Evolutionary conservation across 2,113 vertebrate species (phyloP), one percentile per base, ranked within the genome.

Genomic region (Canis aureus): DNA sequence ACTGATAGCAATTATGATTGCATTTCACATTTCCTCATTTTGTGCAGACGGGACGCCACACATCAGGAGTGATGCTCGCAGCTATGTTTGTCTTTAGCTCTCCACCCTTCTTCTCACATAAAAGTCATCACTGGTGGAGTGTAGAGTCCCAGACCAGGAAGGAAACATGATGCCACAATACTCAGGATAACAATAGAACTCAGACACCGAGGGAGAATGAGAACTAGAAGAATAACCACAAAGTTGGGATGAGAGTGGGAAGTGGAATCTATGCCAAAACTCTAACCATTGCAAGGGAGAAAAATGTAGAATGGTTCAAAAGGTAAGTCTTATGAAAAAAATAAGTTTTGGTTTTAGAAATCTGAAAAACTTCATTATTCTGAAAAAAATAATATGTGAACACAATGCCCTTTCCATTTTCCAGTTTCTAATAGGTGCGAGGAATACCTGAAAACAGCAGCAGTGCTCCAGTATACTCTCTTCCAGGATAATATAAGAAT

Each of bases 1-100:
- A 85, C 92, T 88, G 60, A 92, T 71, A 94, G 79, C 89, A 97
- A 89, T 95, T 95, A 89, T 74, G 66, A 84, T 73, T 94, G 8
- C 16, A 62, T 96, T 95, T 86, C 23, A 29, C 12, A n/a, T 80
- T 29, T 73, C 71, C 32, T 94, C 11, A 80, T 80, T 91, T 88
- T 81, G 22, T 80, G 53, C 79, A 95, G 79, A 84, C 81, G 22
- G n/a, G 51, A 89, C 59, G 23, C 32, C 78, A 79, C 71, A 83
- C 38, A 5, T 62, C 74, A n/a, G 66, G 57, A 60, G 57, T 11
- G 23, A 32, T 29, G 27, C 25, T 85, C 43, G 35, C 0, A 6
- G 55, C 86, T 81, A 27, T 73, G 27, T 57, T 64, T 80, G 29
- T 84, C 29, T 85, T 81, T 38, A 76, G 53, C 22, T 25, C 8